Evolutionary conservation across 2,888 invertebrate genomes (phyloP), one percentile per base, ranked within the genome.

Genomic region (Nysson spinosus): DNA sequence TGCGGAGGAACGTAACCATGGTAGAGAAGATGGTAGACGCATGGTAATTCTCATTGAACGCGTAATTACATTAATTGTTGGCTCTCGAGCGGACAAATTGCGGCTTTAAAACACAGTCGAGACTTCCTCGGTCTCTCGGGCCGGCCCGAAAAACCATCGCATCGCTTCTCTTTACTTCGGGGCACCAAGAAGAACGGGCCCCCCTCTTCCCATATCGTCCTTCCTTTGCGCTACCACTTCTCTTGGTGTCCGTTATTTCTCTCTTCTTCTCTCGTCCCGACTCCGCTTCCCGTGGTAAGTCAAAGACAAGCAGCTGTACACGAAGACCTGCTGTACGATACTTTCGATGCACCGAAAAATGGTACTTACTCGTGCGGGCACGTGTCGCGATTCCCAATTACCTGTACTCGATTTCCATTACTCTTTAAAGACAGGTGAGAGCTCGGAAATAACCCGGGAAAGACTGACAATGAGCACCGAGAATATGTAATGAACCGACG

Each of bases 11-110:
- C 26, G 34, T 14, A 57, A 51, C 54, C 28, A 49, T 14, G 52
- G 50, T 37, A 55, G 54, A 47, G 52, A 32, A n/a, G 22, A 16
- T 19, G 43, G 47, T 46, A 54, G 51, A 39, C 52, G 65, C 56
- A 76, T 69, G 75, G 69, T 75, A 75, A 73, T 72, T 75, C 70
- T 65, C 66, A 77, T 76, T 71, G 70, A 70, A 72, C 67, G 67
- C 65, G 71, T 72, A 75, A 81, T 79, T 82, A 81, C 61, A 77
- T 77, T 79, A 82, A 82, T 82, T 73, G 82, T 75, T 67, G 72
- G 68, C 57, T 55, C 61, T 62, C 64, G 64, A 49, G 28, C 61
- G 51, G 64, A 74, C 77, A 77, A 77, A 80, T 80, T 76, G 72
- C 70, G 40, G 69, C 60, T 65, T 64, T 69, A 63, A 69, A 72